Percentiles rank a stretch among this genome's conserved stretches.
phyloP scores from a whole-genome alignment of 1,140 invertebrate genomes.

The Pollicipes pollicipes region DNA sequence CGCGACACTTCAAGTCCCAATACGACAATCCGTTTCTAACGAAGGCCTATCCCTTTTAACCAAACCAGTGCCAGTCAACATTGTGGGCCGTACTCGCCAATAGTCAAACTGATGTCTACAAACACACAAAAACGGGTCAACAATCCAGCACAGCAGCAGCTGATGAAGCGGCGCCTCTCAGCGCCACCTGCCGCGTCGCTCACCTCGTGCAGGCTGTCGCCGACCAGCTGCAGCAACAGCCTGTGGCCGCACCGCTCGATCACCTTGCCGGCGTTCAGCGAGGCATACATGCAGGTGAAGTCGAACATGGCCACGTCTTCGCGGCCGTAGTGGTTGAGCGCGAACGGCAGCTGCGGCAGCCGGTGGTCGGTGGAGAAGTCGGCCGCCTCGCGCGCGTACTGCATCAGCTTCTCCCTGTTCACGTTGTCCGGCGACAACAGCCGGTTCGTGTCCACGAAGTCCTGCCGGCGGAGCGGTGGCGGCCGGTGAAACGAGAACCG shows the following conservation, averaged over 20 bases:
- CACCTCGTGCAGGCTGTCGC: conserved; percentile 85
- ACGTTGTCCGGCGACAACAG: conserved; percentile 78
- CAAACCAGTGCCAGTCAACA: too few species aligned
- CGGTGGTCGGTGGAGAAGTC: conserved; percentile 86
- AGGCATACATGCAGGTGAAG: conserved; percentile 96
- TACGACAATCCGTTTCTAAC: too few species aligned
- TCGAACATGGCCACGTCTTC: conserved; percentile 99
- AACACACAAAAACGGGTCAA: too few species aligned
- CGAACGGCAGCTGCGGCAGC: conserved; percentile 74
- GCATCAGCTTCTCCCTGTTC: conserved; percentile 63
- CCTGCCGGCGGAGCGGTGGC: conserved; percentile 33
- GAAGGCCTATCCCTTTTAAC: too few species aligned
- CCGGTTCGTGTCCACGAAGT: conserved; percentile 72
- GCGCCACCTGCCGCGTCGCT: conserved; percentile 5
- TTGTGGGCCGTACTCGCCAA: too few species aligned
- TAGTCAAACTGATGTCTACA: too few species aligned
- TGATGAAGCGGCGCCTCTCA: too few species aligned
- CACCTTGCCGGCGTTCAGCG: conserved; percentile 78
- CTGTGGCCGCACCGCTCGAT: conserved; percentile 56
- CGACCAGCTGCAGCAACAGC: conserved; percentile 73
- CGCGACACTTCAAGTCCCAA: too few species aligned
- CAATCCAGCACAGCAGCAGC: too few species aligned
- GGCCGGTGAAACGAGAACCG: conserved; percentile 5
- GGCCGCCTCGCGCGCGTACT: conserved; percentile 90
- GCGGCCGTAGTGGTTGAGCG: conserved; percentile 93